Evolutionary conservation across 1,140 invertebrate genomes (phyloP).

Genomic region (Macrobrachium rosenbergii): DNA sequence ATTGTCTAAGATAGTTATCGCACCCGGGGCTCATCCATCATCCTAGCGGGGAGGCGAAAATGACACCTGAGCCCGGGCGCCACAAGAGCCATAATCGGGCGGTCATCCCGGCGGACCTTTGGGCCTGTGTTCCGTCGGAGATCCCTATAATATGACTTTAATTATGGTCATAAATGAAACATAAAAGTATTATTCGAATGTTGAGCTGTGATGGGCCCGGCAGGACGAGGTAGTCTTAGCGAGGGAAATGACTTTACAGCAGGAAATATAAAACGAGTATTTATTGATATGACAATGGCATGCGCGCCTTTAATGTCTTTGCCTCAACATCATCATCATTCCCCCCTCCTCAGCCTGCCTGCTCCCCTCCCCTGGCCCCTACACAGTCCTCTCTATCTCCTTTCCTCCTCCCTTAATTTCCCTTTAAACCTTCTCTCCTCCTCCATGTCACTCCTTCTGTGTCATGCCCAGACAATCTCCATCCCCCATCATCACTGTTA

Average conservation of each 20-base stretch:
- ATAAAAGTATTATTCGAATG: slow-evolving; percentile 55
- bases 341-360: neutral
- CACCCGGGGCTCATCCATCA: slow-evolving; percentile 35
- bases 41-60: neutral
- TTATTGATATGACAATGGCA: slow-evolving; percentile 57
- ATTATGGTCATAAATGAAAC: slow-evolving; percentile 61
- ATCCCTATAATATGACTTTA: slow-evolving; percentile 58
- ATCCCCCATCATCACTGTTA: slow-evolving; percentile 5
- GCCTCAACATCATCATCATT: neutral
- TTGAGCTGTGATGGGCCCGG: slow-evolving; percentile 47
- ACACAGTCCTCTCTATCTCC: neutral
- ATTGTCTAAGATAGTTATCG: slow-evolving; percentile 32
- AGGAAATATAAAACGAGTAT: slow-evolving; percentile 57
- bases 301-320: slow-evolving; percentile 16
- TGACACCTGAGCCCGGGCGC: neutral
- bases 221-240: slow-evolving; percentile 20
- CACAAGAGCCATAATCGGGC: slow-evolving; percentile 8
- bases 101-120: neutral
- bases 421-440: neutral
- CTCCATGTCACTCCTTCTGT: neutral
- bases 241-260: slow-evolving; percentile 53
- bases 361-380: neutral
- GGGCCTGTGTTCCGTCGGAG: neutral
- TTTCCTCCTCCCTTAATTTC: neutral
- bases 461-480: neutral